Evolutionary conservation across 2,113 vertebrate genomes (phyloP), one percentile per base, ranked within the genome.

Genomic region (mouse (Mus musculus)): DNA sequence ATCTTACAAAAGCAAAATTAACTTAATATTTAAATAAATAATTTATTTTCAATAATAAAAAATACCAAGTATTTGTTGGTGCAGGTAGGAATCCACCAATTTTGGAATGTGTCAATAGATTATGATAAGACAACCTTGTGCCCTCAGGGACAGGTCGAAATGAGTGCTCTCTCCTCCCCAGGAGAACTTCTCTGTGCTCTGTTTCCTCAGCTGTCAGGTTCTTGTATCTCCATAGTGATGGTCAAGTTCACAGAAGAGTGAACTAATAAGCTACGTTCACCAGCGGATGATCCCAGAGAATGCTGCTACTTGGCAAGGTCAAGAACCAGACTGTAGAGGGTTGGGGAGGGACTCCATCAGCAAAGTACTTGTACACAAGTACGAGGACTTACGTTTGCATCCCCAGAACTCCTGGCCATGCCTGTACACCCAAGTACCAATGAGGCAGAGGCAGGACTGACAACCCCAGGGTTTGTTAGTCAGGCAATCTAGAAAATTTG

Each of bases 21-120:
- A 65, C 13, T 69, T 69, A 36, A 28, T 42, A 84, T 30, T 30
- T 49, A 86, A 65, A 26, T 42, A 63, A 63, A 80, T 36, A 69
- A 59, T 19, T 59, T 59, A 59, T 59, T 59, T 59, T 59, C 19
- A 59, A 33, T 33, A 67, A 65, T 65, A 65, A 65, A 89, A 94
- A 90, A 80, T 22, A 76, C 17, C 30, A 75, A 75, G 17, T 54
- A 42, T 84, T 87, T 67, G 65, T 12, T 54, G 36, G 89, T 59
- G 0, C 3, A 73, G 36, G 24, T 11, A 89, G 69, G 86, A 96
- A 65, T 46, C n/a, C 4, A 77, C 69, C 9, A 33, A 65, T 46
- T 65, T 56, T 75, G 26, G 24, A 95, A 73, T 89, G 8, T 86
- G 54, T 81, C 65, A 52, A 94, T 20, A 89, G 80, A 92, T 33